Percentiles rank a stretch among this genome's conserved stretches.
Conservation (phyloP, 2,888 invertebrate genomes). For the Cephalotes varians region DNA sequence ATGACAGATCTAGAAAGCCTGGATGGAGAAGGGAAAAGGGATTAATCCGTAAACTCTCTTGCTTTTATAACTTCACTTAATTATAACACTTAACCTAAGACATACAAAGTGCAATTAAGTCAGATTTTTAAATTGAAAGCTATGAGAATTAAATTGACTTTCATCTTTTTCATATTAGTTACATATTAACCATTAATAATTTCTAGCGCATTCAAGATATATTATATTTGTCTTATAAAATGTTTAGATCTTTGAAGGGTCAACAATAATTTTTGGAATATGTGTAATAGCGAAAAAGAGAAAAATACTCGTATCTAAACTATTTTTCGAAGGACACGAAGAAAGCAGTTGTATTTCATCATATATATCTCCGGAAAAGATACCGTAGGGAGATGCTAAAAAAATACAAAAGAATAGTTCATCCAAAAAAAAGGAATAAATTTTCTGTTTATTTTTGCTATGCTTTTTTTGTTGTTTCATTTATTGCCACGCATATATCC, state of each 20-base stretch:
- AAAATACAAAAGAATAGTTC: conserved; percentile 32
- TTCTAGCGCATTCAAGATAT: background rate
- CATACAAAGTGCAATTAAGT: background rate
- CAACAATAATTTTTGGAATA: conserved; percentile 53
- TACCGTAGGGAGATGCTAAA: conserved; percentile 21
- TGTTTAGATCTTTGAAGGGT: background rate
- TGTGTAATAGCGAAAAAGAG: conserved; percentile 55
- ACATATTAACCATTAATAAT: background rate
- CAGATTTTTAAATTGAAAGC: background rate
- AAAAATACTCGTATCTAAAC: conserved; percentile 49
- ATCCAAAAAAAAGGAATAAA: conserved; percentile 49
- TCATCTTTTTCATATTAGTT: background rate
- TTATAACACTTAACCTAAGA: background rate
- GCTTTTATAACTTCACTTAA: background rate
- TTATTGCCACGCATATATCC: conserved; percentile 27
- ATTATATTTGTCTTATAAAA: background rate
- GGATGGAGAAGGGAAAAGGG: background rate
- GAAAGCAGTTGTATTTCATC: conserved; percentile 59
- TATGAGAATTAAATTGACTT: background rate
- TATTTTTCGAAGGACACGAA: conserved; percentile 42
- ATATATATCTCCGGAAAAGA: conserved; percentile 52
- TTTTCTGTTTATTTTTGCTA: conserved; percentile 54
- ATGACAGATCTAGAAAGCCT: conserved; percentile 57
- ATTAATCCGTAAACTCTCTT: background rate
- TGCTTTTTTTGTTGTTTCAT: conserved; percentile 34